A percentile compares a stretch with the other conserved stretches of the same genome.
These are phyloP conservation scores for Eupithecia centaureata DNA, from an alignment of 2,888 invertebrate genomes.

Conservation along the genomic window DNA sequence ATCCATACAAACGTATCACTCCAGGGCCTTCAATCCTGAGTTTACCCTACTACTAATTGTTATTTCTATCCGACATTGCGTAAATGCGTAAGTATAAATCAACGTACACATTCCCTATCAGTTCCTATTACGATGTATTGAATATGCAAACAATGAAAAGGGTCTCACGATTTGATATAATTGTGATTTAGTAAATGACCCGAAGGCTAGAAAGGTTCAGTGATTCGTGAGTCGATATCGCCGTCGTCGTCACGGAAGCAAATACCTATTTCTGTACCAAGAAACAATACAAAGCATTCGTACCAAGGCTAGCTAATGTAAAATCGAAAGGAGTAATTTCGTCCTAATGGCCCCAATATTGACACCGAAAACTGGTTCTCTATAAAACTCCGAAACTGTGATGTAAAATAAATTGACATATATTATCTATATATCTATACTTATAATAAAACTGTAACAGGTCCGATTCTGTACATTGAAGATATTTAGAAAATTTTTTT, in stretches of 20 bases:
- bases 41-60: neutral
- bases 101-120: constrained; percentile 1
- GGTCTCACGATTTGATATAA: constrained; percentile 51
- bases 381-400: neutral
- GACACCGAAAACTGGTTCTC: constrained; percentile 2
- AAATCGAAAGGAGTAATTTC: constrained; percentile 61
- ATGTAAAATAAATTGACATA: too few relatives aligned
- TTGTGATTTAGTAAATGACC: constrained; percentile 45
- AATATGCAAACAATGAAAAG: constrained; percentile 57
- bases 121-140: constrained; percentile 33
- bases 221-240: constrained; percentile 54
- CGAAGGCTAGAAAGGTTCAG: constrained; percentile 48
- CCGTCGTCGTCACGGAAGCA: constrained; percentile 65
- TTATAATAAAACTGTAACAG: too few relatives aligned
- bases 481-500: too few relatives aligned
- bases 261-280: constrained; percentile 54
- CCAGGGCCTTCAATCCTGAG: neutral
- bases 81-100: constrained; percentile 5
- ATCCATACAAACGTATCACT: neutral
- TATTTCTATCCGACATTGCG: neutral
- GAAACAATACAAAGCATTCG: constrained; percentile 37
- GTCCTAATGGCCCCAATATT: constrained; percentile 19
- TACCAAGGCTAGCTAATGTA: constrained; percentile 56
- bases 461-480: too few relatives aligned
- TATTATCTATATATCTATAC: too few relatives aligned